These are phyloP conservation scores for Lathronympha strigana DNA, from an alignment of 2,888 invertebrate genomes.

Conservation along the genomic window DNA sequence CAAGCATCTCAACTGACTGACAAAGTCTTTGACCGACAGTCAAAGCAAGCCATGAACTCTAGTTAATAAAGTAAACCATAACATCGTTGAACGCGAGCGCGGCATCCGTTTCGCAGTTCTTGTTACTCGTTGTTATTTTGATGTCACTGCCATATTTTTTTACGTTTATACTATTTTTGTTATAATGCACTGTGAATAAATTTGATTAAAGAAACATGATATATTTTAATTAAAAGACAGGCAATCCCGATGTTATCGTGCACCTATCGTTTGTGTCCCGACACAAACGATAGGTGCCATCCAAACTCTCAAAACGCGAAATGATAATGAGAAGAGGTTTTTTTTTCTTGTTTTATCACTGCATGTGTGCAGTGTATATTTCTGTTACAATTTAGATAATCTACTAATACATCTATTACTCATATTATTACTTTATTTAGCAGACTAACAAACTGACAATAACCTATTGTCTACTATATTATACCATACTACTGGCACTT, in stretches of 20 bases:
- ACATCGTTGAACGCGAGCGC: conserved; percentile 21
- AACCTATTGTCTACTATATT: too few relatives aligned
- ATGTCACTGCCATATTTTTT: conserved; percentile 68
- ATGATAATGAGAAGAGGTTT: too few relatives aligned
- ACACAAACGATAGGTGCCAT: too few relatives aligned
- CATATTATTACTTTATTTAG: too few relatives aligned
- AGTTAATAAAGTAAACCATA: conserved; percentile 1
- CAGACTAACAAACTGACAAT: too few relatives aligned
- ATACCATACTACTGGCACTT: too few relatives aligned
- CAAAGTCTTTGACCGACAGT: background rate
- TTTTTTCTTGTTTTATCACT: too few relatives aligned
- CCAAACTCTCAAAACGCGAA: too few relatives aligned
- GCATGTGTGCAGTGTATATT: too few relatives aligned
- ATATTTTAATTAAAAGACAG: conserved; percentile 22
- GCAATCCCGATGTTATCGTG: background rate
- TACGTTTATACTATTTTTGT: conserved; percentile 63
- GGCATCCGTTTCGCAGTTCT: conserved; percentile 39
- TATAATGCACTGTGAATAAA: conserved; percentile 49
- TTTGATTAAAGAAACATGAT: conserved; percentile 28
- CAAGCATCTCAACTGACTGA: background rate
- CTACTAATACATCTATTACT: too few relatives aligned
- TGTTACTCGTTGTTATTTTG: conserved; percentile 51
- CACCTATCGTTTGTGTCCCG: too few relatives aligned
- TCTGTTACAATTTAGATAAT: too few relatives aligned
- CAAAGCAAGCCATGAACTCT: background rate